Evolutionary conservation across 2,113 vertebrate species (phyloP).

Genomic region (Montifringilla adamsi): DNA sequence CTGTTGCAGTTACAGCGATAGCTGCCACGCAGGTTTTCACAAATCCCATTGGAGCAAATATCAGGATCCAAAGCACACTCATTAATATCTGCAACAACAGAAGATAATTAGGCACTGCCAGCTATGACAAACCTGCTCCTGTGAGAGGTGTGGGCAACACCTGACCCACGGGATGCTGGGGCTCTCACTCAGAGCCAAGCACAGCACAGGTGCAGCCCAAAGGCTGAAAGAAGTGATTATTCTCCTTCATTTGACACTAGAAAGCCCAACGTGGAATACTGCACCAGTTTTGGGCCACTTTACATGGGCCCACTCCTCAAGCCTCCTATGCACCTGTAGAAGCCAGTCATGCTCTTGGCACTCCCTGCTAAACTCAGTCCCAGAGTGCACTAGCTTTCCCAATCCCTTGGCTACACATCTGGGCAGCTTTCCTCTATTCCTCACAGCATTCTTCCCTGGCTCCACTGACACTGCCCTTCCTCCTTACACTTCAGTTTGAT

Average conservation of each 20-base stretch:
- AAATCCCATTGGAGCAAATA: conserved; percentile 77
- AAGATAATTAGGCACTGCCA: neutral
- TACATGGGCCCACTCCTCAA: neutral
- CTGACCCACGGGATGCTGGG: neutral
- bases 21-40: conserved; percentile 77
- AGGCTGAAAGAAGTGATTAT: neutral
- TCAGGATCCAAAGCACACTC: conserved; percentile 80
- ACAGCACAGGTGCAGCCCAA: neutral
- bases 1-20: conserved; percentile 79
- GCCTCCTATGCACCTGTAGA: neutral
- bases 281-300: neutral
- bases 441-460: neutral
- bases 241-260: neutral
- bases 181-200: neutral
- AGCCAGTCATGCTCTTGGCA: neutral
- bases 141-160: neutral
- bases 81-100: conserved; percentile 73
- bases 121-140: neutral
- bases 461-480: neutral
- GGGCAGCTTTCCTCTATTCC: neutral
- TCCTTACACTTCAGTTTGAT: neutral
- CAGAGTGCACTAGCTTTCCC: neutral
- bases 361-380: neutral
- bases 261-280: neutral
- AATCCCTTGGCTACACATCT: neutral